Conservation (phyloP, 2,113 vertebrate genomes). For the Microcebus griseorufus region DNA sequence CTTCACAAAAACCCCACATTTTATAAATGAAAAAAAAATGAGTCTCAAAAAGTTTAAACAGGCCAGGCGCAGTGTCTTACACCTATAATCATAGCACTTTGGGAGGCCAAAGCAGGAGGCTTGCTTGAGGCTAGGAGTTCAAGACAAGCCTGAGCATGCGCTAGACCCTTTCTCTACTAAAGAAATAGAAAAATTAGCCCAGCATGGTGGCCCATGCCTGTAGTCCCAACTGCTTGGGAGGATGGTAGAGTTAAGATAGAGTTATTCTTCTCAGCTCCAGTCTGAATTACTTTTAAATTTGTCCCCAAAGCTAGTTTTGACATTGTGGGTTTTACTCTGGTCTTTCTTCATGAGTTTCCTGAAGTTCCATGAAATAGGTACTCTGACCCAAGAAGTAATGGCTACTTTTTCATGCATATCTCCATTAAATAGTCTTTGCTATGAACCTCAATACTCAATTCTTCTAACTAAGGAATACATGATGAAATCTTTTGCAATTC, state of each 20-base stretch:
- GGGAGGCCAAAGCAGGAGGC: neutral
- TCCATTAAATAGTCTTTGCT: neutral
- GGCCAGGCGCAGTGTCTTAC: too few species aligned
- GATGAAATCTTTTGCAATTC: neutral
- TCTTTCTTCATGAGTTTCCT: neutral
- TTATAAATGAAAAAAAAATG: too few species aligned
- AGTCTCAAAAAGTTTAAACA: too few species aligned
- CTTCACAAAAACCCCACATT: neutral
- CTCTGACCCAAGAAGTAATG: neutral
- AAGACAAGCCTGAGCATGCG: neutral
- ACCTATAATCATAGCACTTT: neutral
- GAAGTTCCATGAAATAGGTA: conserved; percentile 30
- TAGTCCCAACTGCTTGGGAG: neutral
- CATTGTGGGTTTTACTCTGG: neutral
- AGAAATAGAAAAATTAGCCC: neutral
- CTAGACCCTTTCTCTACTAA: neutral
- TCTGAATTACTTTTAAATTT: conserved; percentile 46
- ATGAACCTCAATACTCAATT: neutral
- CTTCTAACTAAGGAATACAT: neutral
- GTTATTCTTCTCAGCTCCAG: neutral
- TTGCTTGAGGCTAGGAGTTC: neutral
- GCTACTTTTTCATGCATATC: neutral
- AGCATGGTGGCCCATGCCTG: neutral
- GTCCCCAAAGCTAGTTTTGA: conserved; percentile 28
- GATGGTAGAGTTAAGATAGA: neutral